Evolutionary conservation across 2,888 invertebrate genomes (phyloP), one percentile per base, ranked within the genome.

Genomic region (Thysanoteuthis rhombus): DNA sequence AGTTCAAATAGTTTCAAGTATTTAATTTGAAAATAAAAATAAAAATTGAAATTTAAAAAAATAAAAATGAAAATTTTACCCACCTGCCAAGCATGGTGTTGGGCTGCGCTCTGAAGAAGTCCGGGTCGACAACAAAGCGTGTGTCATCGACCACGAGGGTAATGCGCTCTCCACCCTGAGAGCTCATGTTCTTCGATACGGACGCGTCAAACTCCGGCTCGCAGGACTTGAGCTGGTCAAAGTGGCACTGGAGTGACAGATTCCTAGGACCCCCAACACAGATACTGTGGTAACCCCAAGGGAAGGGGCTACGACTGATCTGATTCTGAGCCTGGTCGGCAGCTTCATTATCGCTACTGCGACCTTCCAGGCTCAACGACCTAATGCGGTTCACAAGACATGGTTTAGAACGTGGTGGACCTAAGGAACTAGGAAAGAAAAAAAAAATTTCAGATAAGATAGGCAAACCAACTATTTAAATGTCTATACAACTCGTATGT

Each of bases 41-140:
- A 32, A 28, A 89, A 3, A 89, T 91, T 91, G 19, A 91, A 38
- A 91, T 92, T 16, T 25, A 47, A 39, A 47, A 19, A 36, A 32
- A 93, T 58, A 93, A 38, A 38, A 22, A 58, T 58, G 36, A 52
- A 38, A 58, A 93, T 32, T 93, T 93, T 36, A 94, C 96, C 94
- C 95, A 97, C 98, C 98, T 97, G n/a, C 99, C 99, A 58, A 99
- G 97, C 99, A 99, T 99, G 0, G 99, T 99, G 97, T 99, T 99
- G 0, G 99, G 99, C 97, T 99, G 99, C 5, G 98, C 98, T 25
- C 98, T 98, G 96, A 99, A 99, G 94, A 99, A 98, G 3, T 98
- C 98, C 16, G 99, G 98, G 97, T 99, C 99, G 40, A 99, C 98
- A 92, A 99, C 98, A 97, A 99, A 99, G 95, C 99, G 97, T 0